These are phyloP conservation scores for Oreochromis aureus DNA, from an alignment of 2,113 vertebrate genomes.

Conservation along the genomic window DNA sequence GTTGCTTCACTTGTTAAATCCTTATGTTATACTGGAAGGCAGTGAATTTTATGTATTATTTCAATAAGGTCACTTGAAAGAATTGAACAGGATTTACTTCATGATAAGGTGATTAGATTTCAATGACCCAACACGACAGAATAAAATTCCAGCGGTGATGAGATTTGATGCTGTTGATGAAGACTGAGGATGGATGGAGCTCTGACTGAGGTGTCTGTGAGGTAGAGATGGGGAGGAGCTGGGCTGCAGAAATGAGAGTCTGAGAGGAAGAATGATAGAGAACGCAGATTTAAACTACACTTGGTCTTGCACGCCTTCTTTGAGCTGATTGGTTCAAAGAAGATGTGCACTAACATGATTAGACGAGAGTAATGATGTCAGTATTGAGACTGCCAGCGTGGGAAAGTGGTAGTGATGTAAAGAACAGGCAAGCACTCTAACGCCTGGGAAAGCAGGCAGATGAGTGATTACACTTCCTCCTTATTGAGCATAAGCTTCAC, in stretches of 20 bases:
- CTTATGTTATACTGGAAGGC: neutral
- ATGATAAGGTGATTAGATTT: neutral
- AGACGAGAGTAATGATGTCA: neutral
- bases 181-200: neutral
- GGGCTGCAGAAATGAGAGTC: neutral
- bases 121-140: fast-evolving
- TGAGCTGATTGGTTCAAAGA: neutral
- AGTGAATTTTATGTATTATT: fast-evolving
- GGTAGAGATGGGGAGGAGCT: neutral
- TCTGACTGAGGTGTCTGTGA: neutral
- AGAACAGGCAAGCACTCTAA: neutral
- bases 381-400: neutral
- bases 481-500: neutral
- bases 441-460: fast-evolving
- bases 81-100: neutral
- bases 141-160: neutral
- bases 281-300: neutral
- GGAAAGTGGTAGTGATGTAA: neutral
- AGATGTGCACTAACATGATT: neutral
- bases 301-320: fast-evolving
- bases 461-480: neutral
- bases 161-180: neutral
- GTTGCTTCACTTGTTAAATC: neutral
- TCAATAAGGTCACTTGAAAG: neutral
- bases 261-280: neutral